Base-by-base conservation (phyloP, 2,888 invertebrate genomes). In the Adelphocoris suturalis region DNA sequence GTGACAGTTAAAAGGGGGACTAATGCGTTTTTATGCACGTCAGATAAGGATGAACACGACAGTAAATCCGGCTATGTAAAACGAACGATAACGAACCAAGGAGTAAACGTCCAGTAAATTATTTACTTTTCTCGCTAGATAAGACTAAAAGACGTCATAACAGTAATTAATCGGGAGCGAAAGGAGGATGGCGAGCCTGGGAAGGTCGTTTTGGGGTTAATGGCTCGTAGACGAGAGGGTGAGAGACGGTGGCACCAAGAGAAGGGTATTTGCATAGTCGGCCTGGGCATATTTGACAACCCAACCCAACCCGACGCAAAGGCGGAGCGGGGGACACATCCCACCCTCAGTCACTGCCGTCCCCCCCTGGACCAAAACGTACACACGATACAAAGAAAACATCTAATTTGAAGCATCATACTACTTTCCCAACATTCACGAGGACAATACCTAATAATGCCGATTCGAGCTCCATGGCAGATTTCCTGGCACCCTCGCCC, bases 21-120 rank as follows among this genome's bases (percentile, higher is more conserved):
- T n/a, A 57, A n/a, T 2, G n/a, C 16, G 16, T 16, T 57, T 5
- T 57, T n/a, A 57, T n/a, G 57, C 7, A n/a, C 16, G 57, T n/a
- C 19, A 16, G 57, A 57, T 57, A 57, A 57, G 57, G n/a, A n/a
- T 16, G n/a, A n/a, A n/a, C 16, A 57, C n/a, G n/a, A 57, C 57
- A 57, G n/a, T 57, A 57, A 57, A 57, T 57, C n/a, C n/a, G 57
- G 57, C 57, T n/a, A 16, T 57, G 57, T 57, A n/a, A 57, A 57
- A 57, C n/a, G 0, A 57, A n/a, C 57, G n/a, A 57, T 57, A 57
- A 57, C 14, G 57, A 57, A 7, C n/a, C 16, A n/a, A n/a, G n/a
- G 57, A 7, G n/a, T 14, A 16, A 57, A 16, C 0, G 14, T n/a
- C 1, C 14, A n/a, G n/a, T 7, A 57, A 57, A n/a, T 57, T 57